Base-by-base conservation (phyloP, 2,888 invertebrate genomes). In the Frankliniella intonsa region DNA sequence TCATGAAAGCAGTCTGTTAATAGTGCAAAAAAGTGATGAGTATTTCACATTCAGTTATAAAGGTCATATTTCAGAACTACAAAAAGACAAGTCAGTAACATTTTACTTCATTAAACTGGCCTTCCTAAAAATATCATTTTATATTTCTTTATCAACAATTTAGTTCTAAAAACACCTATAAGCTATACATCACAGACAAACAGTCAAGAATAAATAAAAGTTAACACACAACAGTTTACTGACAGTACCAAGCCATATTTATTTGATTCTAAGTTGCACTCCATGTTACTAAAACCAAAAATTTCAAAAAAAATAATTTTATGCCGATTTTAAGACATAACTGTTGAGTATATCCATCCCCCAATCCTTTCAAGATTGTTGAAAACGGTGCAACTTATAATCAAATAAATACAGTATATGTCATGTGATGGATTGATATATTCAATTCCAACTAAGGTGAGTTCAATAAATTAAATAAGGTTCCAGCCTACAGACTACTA, bases 161-260 rank as follows among this genome's bases (percentile, higher is more conserved):
- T 25, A 19, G 11, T 22, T 8, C 25, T 76, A 76, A 12, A 76
- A 76, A 5, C 25, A 22, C 25, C 69, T 76, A 76, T 25, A 25
- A 22, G 25, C 69, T 25, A 76, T 25, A 76, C 69, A 76, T 76
- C 69, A 76, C 69, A 76, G 69, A 11, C 69, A 76, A 76, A 76
- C 69, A 76, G 69, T 76, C 69, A 76, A 10, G 25, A 76, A 76
- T 76, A 76, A 76, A 76, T 76, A 25, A 76, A 69, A 25, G 22
- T 25, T 22, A 76, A 25, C 22, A 25, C 12, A 25, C 12, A 22
- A 25, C 25, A 12, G 8, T 25, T 25, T 12, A 76, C 11, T 25
- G 25, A 25, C 22, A 25, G 22, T 76, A 25, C 25, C 9, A 9
- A 8, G 25, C 3, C 22, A 76, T 25, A 76, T 12, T 25, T 12